A percentile compares a stretch with the other conserved stretches of the same genome.
These are phyloP conservation scores for Paraplagusia blochii DNA, from an alignment of 2,113 vertebrate species.

Conservation along the genomic window DNA sequence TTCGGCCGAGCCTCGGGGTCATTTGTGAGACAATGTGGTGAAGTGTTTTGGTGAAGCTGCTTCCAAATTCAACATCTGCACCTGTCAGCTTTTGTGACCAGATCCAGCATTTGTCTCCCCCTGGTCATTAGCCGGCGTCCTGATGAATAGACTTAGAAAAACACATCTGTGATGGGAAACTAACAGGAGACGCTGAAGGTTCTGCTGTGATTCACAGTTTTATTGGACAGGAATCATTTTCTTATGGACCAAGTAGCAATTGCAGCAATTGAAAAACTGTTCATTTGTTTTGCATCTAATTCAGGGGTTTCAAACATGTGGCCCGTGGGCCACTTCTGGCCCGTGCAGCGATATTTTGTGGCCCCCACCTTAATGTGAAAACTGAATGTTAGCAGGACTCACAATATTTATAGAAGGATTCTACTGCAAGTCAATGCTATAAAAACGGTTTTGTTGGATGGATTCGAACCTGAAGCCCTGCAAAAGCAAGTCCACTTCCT, in stretches of 20 bases:
- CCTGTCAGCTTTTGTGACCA: conserved; percentile 47
- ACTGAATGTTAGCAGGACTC: no score
- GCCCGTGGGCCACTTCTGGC: no score
- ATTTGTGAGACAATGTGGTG: conserved; percentile 45
- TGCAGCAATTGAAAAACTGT: neutral
- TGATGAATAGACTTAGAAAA: conserved; percentile 34
- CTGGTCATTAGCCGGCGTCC: conserved; percentile 13
- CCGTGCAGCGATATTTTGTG: no score
- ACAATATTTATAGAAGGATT: no score
- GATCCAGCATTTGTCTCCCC: conserved; percentile 29
- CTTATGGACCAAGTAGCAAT: neutral
- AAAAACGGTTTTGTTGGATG: no score
- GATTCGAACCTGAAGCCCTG: no score
- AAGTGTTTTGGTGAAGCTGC: conserved; percentile 26
- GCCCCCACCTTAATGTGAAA: no score
- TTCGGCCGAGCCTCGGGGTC: conserved; percentile 11
- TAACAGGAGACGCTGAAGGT: no score
- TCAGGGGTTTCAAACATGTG: no score
- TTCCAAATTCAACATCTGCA: conserved; percentile 54
- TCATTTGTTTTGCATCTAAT: conserved; percentile 5
- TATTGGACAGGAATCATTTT: neutral
- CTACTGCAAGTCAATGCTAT: no score
- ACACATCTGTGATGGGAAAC: conserved; percentile 6
- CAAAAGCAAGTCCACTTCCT: no score
- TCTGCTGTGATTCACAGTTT: no score